A percentile compares a stretch with the other conserved stretches of the same genome.
phyloP scores from a whole-genome alignment of 2,888 invertebrate genomes.

The Calephelis perditalis region DNA sequence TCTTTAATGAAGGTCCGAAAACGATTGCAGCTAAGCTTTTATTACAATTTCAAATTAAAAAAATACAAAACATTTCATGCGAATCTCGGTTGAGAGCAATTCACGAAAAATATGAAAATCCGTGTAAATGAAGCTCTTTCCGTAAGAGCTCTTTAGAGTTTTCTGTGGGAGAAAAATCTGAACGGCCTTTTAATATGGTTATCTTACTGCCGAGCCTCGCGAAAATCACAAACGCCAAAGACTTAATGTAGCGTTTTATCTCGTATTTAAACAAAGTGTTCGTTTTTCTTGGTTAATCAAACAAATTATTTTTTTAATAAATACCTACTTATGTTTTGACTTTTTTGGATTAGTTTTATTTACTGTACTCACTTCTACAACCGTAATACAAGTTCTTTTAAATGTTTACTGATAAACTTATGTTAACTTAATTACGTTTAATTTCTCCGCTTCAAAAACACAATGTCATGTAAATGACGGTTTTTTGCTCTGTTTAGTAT shows the following conservation, averaged over 20 bases:
- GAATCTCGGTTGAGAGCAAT: slow-evolving; percentile 26
- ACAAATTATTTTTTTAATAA: too few relatives aligned
- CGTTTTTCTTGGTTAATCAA: too few relatives aligned
- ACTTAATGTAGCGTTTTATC: slow-evolving; percentile 9
- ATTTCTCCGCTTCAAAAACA: too few relatives aligned
- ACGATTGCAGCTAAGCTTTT: slow-evolving; percentile 8
- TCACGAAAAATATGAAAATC: slow-evolving; percentile 29
- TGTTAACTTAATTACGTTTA: too few relatives aligned
- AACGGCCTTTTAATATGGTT: slow-evolving; percentile 31
- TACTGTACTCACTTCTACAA: too few relatives aligned
- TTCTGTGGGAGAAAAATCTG: slow-evolving; percentile 29
- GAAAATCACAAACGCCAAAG: slow-evolving; percentile 4
- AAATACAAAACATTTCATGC: slow-evolving; percentile 18
- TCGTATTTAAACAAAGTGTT: not conserved
- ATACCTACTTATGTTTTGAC: too few relatives aligned
- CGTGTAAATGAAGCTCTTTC: slow-evolving; percentile 32
- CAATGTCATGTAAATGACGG: too few relatives aligned
- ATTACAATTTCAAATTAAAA: slow-evolving; percentile 14
- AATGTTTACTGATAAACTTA: too few relatives aligned
- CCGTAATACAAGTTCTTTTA: too few relatives aligned
- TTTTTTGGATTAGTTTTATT: too few relatives aligned
- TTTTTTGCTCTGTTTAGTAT: too few relatives aligned
- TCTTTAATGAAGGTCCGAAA: not conserved
- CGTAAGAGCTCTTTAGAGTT: slow-evolving; percentile 29
- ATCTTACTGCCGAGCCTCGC: slow-evolving; percentile 20